These are phyloP conservation scores for Aphelocoma californica DNA, from an alignment of 2,797 vertebrate species.

Conservation along the genomic window DNA sequence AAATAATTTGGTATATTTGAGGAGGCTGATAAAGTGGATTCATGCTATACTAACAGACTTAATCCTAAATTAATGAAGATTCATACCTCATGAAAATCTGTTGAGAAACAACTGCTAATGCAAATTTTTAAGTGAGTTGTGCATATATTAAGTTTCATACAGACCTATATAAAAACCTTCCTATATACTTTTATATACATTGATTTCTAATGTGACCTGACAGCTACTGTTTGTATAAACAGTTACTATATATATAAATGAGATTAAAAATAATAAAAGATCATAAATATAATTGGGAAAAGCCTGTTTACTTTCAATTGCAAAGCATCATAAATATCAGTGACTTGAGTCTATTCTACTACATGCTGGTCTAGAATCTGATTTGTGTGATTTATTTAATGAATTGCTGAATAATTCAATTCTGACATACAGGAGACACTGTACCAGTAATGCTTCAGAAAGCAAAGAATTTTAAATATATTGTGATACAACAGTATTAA, in stretches of 20 bases:
- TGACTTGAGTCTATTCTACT: not conserved
- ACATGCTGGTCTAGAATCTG: not conserved
- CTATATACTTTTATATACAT: not conserved
- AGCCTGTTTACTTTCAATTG: not conserved
- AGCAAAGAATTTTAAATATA: not conserved
- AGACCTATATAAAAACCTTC: not conserved
- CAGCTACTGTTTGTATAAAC: not conserved
- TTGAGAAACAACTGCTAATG: not conserved
- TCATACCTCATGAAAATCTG: not conserved
- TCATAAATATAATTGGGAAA: not conserved
- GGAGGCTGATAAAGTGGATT: not conserved
- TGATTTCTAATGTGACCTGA: not conserved
- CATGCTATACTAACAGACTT: not conserved
- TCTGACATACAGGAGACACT: not conserved
- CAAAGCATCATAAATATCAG: not conserved
- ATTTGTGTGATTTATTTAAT: constrained; percentile 36
- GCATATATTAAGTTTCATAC: not conserved
- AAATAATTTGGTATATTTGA: not conserved
- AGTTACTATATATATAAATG: not conserved
- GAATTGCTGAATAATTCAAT: constrained; percentile 4
- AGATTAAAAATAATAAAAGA: not conserved
- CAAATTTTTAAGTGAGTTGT: not conserved
- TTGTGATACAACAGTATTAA: not conserved
- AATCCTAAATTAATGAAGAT: not conserved
- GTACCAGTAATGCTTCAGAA: not conserved